Conservation (phyloP, 2,797 vertebrate species). For the Myripristis jacobus region DNA sequence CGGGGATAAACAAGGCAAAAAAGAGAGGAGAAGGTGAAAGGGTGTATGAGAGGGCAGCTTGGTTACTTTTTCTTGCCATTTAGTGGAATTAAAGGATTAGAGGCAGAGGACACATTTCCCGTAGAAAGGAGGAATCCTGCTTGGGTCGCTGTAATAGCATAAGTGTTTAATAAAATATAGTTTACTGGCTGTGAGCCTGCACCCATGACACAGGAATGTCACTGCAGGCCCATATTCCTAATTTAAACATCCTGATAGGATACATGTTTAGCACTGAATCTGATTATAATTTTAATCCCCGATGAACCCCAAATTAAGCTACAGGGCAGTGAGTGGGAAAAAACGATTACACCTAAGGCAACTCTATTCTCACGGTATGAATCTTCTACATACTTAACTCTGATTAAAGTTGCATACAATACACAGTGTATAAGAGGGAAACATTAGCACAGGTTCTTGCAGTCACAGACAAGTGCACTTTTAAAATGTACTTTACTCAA, state of each 20-base stretch:
- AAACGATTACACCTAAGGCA: background rate
- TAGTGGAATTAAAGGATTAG: slow-evolving; percentile 71
- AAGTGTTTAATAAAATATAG: slow-evolving; percentile 46
- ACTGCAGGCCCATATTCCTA: slow-evolving; percentile 14
- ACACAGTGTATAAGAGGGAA: background rate
- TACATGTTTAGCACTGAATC: slow-evolving; percentile 3
- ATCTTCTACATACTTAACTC: background rate
- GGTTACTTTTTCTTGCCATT: slow-evolving; percentile 50
- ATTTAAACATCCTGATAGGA: slow-evolving; percentile 34
- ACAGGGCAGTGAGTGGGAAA: background rate
- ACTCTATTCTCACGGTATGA: background rate
- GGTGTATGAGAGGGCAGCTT: slow-evolving; percentile 36
- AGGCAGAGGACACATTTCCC: slow-evolving; percentile 37
- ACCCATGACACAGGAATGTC: slow-evolving; percentile 28
- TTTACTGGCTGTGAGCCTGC: slow-evolving; percentile 29
- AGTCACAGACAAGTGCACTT: background rate
- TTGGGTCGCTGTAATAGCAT: slow-evolving; percentile 20
- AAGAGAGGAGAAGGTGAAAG: slow-evolving; percentile 17
- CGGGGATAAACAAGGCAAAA: slow-evolving; percentile 33
- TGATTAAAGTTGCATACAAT: background rate
- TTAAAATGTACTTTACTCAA: background rate
- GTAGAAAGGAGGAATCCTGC: slow-evolving; percentile 35
- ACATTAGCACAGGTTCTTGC: background rate
- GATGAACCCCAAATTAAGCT: background rate
- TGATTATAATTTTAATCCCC: slow-evolving; percentile 34